phyloP scores from a whole-genome alignment of 1,140 invertebrate genomes.

The Pemphigus obesinymphae region DNA sequence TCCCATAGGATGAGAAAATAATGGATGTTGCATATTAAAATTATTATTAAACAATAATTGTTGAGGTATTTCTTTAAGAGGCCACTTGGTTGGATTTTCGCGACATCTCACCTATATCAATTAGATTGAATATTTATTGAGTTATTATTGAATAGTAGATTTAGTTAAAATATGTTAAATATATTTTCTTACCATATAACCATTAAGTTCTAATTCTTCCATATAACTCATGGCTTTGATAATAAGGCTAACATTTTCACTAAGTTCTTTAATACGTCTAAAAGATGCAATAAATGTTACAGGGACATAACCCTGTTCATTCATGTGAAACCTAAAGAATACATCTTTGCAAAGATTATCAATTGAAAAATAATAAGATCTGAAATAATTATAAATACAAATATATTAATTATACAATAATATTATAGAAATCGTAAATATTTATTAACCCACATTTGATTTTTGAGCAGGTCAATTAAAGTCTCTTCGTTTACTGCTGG shows the following conservation, averaged over 20 bases:
- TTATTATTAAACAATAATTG: constrained; percentile 39
- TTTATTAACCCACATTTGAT: constrained; percentile 21
- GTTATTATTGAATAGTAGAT: not conserved
- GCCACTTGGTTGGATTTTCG: constrained; percentile 76
- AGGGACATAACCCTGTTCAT: constrained; percentile 84
- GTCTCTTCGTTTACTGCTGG: constrained; percentile 35
- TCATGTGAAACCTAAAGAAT: constrained; percentile 95
- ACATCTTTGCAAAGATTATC: constrained; percentile 95
- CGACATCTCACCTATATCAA: constrained; percentile 67
- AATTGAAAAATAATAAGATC: constrained; percentile 98
- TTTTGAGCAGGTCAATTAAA: constrained; percentile 37
- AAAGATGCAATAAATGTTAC: constrained; percentile 92
- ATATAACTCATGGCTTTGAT: constrained; percentile 76
- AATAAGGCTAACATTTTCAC: constrained; percentile 76
- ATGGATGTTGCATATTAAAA: constrained; percentile 42
- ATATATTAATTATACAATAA: not conserved
- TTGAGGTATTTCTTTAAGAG: constrained; percentile 35
- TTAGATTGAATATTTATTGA: not conserved
- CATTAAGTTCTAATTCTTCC: constrained; percentile 74
- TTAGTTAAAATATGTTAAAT: not conserved
- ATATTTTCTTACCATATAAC: constrained; percentile 60
- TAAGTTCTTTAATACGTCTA: constrained; percentile 83
- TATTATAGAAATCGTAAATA: not conserved
- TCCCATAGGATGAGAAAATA: constrained; percentile 45
- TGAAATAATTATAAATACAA: constrained; percentile 54